These are phyloP conservation scores for Numida meleagris DNA, from an alignment of 2,113 vertebrate genomes.

Conservation along the genomic window DNA sequence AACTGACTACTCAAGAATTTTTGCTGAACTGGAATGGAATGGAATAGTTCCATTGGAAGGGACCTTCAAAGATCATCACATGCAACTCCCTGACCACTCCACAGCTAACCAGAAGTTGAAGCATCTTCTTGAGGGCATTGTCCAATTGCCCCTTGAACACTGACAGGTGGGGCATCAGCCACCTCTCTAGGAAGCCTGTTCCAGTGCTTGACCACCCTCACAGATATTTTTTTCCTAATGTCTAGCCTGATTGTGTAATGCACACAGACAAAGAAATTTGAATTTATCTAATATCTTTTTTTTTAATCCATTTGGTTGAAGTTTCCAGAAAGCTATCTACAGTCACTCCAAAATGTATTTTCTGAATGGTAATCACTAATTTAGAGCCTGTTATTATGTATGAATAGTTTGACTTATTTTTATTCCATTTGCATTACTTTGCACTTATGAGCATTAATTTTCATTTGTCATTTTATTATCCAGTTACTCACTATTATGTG, in stretches of 20 bases:
- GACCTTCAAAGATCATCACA: not conserved
- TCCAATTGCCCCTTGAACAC: not conserved
- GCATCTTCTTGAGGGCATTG: not conserved
- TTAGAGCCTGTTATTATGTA: not conserved
- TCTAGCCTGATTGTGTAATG: not conserved
- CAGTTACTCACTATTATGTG: not conserved
- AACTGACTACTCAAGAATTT: not conserved
- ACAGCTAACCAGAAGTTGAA: not conserved
- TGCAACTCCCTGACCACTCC: not conserved
- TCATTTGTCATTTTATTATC: conserved; percentile 47
- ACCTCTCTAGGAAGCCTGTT: not conserved
- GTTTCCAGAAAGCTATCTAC: not conserved
- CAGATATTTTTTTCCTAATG: not conserved
- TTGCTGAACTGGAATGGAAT: not conserved
- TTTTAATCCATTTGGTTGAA: not conserved
- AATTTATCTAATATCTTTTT: not conserved
- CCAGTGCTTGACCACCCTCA: not conserved
- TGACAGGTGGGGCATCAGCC: not conserved
- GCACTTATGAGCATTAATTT: conserved; percentile 33
- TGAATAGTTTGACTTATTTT: conserved; percentile 37
- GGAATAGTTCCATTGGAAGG: not conserved
- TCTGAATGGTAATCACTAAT: not conserved
- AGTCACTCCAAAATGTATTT: conserved; percentile 11
- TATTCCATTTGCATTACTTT: conserved; percentile 32
- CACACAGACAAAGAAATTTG: not conserved